Evolutionary conservation across 2,797 vertebrate species (phyloP), one percentile per base, ranked within the genome.

Genomic region (Acestrorhynchus altus): DNA sequence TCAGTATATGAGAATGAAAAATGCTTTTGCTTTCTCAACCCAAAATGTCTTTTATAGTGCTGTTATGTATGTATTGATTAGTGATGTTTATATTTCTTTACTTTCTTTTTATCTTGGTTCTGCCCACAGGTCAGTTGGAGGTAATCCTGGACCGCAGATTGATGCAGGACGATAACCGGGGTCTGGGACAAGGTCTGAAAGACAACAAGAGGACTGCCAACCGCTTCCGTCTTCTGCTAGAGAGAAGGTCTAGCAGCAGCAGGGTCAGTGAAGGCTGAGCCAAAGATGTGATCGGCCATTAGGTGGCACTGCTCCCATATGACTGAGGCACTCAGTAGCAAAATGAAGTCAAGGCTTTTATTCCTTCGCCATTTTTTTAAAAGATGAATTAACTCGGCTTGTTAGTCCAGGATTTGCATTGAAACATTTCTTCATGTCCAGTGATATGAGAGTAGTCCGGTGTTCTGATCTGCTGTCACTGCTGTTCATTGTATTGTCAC

Each of bases 131-230:
- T 81, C 96, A 99, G 87, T 91, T 99, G 61, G 98, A 99, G 90
- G 96, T 98, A 83, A 96, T 99, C 85, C 86, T 99, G 92, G 98
- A 99, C 90, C 94, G 98, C 4, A 93, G 97, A 31, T 92, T 99
- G 69, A 98, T 99, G 96, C 98, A 99, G 88, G 98, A 99, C 1
- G 98, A 99, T 92, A 99, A 99, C 85, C 94, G 98, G 0, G 98
- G 98, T 65, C 93, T 99, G 8, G 98, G 98, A 80, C 98, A 99
- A 59, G 98, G 98, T 1, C 92, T 99, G 83, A 99, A 98, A 91
- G 98, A 99, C 92, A 99, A 99, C 91, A 99, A 98, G 83, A 92
- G 92, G 63, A 98, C 95, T 0, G 92, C 92, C 82, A 98, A 97
- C 90, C 92, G 86, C n/a, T 99, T 99, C 91, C 94, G 98, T 18